phyloP scores from a whole-genome alignment of 2,888 invertebrate species.

The Plutella xylostella region DNA sequence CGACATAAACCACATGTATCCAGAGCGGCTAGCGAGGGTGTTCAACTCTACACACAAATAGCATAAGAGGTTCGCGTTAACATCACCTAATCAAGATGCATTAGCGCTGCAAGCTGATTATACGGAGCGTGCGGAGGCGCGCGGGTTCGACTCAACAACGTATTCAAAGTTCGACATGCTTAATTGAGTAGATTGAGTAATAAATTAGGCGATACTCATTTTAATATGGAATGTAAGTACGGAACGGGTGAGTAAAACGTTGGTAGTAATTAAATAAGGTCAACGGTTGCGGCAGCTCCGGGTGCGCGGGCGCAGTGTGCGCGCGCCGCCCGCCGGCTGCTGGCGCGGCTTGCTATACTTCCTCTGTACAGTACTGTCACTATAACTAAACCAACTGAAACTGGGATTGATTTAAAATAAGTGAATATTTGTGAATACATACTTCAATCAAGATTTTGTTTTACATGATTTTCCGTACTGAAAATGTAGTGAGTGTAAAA shows the following conservation, averaged over 20 bases:
- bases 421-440: too few relatives aligned
- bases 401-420: too few relatives aligned
- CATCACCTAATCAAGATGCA: not conserved
- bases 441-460: too few relatives aligned
- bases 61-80: slow-evolving; percentile 14
- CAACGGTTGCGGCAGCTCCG: slow-evolving; percentile 46
- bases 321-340: slow-evolving; percentile 29
- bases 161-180: too few relatives aligned
- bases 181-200: slow-evolving; percentile 51
- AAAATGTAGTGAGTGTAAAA: too few relatives aligned
- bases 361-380: too few relatives aligned
- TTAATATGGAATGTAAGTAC: slow-evolving; percentile 50
- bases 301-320: slow-evolving; percentile 27
- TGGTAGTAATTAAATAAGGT: slow-evolving; percentile 69
- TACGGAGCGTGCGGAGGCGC: too few relatives aligned
- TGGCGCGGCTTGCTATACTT: slow-evolving; percentile 21
- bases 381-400: too few relatives aligned
- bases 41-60: slow-evolving; percentile 55
- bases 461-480: too few relatives aligned
- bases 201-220: slow-evolving; percentile 56
- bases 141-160: not conserved
- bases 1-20: not conserved
- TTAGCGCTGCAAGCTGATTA: too few relatives aligned
- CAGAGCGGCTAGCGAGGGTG: slow-evolving; percentile 31
- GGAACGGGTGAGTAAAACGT: slow-evolving; percentile 65